These are phyloP conservation scores for Hoplodrina ambigua DNA, from an alignment of 2,888 invertebrate species.

Conservation along the genomic window DNA sequence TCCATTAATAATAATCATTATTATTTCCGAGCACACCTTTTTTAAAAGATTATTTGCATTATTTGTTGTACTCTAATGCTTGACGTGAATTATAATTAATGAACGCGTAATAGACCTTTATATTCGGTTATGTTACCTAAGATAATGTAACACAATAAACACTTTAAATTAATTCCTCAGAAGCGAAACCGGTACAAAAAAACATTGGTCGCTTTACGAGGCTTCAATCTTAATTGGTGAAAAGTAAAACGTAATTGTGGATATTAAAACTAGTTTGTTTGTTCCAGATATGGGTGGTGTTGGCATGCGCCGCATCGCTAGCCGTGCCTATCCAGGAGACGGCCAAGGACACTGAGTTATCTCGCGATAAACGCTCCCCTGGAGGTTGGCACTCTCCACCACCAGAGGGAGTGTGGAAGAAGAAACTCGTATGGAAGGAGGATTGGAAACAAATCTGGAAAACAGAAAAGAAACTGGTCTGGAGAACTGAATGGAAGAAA, in stretches of 20 bases:
- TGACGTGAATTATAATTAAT: conserved; percentile 24
- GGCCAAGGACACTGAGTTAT: conserved; percentile 75
- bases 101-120: conserved; percentile 28
- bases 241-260: conserved; percentile 32
- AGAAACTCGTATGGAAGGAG: conserved; percentile 95
- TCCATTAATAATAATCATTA: conserved; percentile 27
- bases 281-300: conserved; percentile 91
- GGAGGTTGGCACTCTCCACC: conserved; percentile 88
- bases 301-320: conserved; percentile 87
- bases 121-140: conserved; percentile 21
- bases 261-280: conserved; percentile 55
- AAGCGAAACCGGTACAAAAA: conserved; percentile 49
- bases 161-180: conserved; percentile 33
- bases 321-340: conserved; percentile 80
- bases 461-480: conserved; percentile 93
- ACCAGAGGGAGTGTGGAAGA: conserved; percentile 94
- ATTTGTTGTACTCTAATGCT: conserved; percentile 22
- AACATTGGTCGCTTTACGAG: conserved; percentile 26
- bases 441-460: conserved; percentile 95
- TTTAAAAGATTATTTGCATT: conserved; percentile 14
- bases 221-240: conserved; percentile 42
- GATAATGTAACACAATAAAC: conserved; percentile 23
- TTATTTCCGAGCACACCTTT: conserved; percentile 14
- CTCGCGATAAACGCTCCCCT: conserved; percentile 90
- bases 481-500: conserved; percentile 94